A percentile compares a stretch with the other conserved stretches of the same genome.
Conservation (phyloP, 2,113 vertebrate genomes). For the Mobula hypostoma region DNA sequence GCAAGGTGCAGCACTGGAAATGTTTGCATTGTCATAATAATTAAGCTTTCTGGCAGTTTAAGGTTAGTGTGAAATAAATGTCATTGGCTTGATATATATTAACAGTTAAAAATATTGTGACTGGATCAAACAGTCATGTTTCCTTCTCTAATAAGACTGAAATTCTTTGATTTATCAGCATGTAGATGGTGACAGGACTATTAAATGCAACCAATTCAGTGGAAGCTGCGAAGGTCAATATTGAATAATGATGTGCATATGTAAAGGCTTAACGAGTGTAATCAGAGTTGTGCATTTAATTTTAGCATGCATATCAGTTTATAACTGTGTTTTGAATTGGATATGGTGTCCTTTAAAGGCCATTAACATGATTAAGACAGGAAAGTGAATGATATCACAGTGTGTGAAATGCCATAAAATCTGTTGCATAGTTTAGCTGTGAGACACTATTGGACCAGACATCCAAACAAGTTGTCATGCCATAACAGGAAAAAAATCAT, state of each 20-base stretch:
- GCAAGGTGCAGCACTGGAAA: background rate
- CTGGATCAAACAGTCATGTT: no score
- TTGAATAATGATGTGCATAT: background rate
- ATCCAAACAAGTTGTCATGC: background rate
- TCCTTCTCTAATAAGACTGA: background rate
- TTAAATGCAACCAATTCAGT: background rate
- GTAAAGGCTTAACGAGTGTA: background rate
- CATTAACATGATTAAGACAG: conserved; percentile 24
- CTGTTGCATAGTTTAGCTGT: conserved; percentile 5
- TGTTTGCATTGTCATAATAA: background rate
- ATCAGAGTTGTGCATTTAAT: conserved; percentile 30
- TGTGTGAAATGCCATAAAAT: conserved; percentile 25
- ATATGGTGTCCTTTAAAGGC: conserved; percentile 31
- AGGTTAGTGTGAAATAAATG: background rate
- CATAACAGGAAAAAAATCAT: conserved; percentile 22
- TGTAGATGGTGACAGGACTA: background rate
- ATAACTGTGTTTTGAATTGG: background rate
- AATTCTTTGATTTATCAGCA: background rate
- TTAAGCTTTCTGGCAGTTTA: background rate
- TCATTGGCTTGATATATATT: background rate
- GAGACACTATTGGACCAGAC: conserved; percentile 5
- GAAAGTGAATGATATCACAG: conserved; percentile 23
- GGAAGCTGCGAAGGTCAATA: background rate
- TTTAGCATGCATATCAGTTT: conserved; percentile 27
- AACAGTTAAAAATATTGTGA: background rate